Evolutionary conservation across 2,888 invertebrate genomes (phyloP).

Genomic region (Spisula solida): DNA sequence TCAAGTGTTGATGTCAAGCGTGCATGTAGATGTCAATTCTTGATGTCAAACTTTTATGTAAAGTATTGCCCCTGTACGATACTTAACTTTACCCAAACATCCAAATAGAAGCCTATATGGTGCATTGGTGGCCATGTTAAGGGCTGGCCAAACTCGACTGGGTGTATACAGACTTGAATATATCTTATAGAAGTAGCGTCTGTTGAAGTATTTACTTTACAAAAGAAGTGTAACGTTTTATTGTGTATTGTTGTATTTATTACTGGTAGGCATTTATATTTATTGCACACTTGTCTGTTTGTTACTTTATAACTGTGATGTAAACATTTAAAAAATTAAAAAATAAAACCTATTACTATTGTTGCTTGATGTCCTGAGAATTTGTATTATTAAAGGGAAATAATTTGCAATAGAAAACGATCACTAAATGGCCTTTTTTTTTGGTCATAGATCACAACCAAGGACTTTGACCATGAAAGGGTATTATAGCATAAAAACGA

Average conservation of each 20-base stretch:
- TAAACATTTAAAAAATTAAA: slow-evolving; percentile 12
- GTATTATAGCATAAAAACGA: too few species aligned
- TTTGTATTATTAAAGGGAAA: too few species aligned
- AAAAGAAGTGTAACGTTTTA: not conserved
- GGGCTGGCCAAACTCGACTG: not conserved
- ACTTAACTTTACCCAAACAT: too few species aligned
- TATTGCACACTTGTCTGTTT: slow-evolving; percentile 12
- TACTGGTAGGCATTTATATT: slow-evolving; percentile 7
- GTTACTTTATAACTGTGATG: slow-evolving; percentile 17
- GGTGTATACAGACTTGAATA: not conserved
- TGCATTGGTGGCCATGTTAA: not conserved
- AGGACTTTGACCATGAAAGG: too few species aligned
- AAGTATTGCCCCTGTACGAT: too few species aligned
- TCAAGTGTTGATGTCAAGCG: too few species aligned
- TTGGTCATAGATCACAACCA: too few species aligned
- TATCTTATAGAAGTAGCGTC: not conserved
- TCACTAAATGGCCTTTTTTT: too few species aligned
- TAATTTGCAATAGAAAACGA: too few species aligned
- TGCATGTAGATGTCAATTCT: too few species aligned
- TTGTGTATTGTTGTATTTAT: not conserved
- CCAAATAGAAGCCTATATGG: too few species aligned
- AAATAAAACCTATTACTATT: not conserved
- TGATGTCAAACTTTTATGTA: too few species aligned
- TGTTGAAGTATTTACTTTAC: not conserved
- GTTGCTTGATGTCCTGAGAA: not conserved